These are phyloP conservation scores for Agrenia bidenticulata DNA, from an alignment of 2,888 invertebrate species.

Conservation along the genomic window DNA sequence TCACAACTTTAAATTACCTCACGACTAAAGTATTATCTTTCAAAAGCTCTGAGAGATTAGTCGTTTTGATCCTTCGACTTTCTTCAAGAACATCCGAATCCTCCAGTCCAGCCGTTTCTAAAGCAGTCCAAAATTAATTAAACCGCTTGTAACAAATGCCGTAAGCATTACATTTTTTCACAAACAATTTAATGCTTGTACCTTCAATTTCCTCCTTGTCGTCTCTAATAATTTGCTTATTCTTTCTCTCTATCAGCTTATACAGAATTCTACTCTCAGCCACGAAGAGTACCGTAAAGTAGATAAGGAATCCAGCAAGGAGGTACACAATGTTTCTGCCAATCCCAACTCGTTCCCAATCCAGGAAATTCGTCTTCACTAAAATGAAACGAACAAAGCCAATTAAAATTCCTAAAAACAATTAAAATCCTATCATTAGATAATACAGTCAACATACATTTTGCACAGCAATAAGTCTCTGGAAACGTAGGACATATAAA, in stretches of 20 bases:
- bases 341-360: constrained; percentile 46
- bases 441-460: constrained; percentile 23
- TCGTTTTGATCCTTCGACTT: constrained; percentile 23
- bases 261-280: constrained; percentile 8
- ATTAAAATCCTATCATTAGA: not conserved
- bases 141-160: too few relatives aligned
- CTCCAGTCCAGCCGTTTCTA: constrained; percentile 6
- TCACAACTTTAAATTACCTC: not conserved
- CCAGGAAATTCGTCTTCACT: constrained; percentile 49
- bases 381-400: too few relatives aligned
- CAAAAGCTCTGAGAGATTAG: constrained; percentile 32
- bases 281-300: constrained; percentile 7
- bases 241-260: not conserved
- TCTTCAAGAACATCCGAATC: constrained; percentile 12
- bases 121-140: not conserved
- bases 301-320: constrained; percentile 25
- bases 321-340: constrained; percentile 49
- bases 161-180: too few relatives aligned
- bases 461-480: constrained; percentile 32
- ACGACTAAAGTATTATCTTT: constrained; percentile 14
- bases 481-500: constrained; percentile 38
- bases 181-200: too few relatives aligned
- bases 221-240: not conserved
- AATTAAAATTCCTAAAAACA: not conserved
- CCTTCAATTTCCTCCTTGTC: not conserved